Evolutionary conservation across 2,888 invertebrate species (phyloP).

Genomic region (Stenolophus ochropezus): DNA sequence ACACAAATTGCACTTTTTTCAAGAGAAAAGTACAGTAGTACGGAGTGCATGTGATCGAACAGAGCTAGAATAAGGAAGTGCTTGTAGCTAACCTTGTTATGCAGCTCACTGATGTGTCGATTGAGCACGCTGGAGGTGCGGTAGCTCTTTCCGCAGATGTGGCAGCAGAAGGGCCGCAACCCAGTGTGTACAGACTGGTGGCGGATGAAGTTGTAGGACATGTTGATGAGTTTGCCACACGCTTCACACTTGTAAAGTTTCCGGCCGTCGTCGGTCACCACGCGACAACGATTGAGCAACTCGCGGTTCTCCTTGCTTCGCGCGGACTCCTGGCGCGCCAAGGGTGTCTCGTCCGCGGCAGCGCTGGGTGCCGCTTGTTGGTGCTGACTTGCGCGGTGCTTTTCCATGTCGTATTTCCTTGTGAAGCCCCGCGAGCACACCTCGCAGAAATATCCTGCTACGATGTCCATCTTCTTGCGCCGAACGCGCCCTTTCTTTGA

Average conservation of each 20-base stretch:
- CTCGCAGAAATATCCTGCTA: constrained; percentile 67
- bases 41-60: too few species aligned
- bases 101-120: constrained; percentile 75
- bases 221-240: constrained; percentile 71
- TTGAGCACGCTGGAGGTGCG: constrained; percentile 74
- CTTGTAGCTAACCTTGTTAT: constrained; percentile 74
- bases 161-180: constrained; percentile 73
- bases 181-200: constrained; percentile 74
- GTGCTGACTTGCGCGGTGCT: constrained; percentile 68
- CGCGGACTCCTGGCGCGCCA: too few species aligned
- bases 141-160: constrained; percentile 75
- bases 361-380: too few species aligned
- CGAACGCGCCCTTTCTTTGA: constrained; percentile 61
- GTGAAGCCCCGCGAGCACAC: constrained; percentile 69
- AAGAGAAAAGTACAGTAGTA: too few species aligned
- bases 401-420: constrained; percentile 70
- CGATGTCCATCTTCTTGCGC: constrained; percentile 68
- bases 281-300: constrained; percentile 67
- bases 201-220: constrained; percentile 71
- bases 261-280: constrained; percentile 66
- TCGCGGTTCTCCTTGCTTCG: constrained; percentile 62
- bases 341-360: too few species aligned
- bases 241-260: constrained; percentile 71
- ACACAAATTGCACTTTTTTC: too few species aligned
- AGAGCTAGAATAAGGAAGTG: too few species aligned